Conservation (phyloP, 2,888 invertebrate genomes). For the Cactoblastis cactorum region DNA sequence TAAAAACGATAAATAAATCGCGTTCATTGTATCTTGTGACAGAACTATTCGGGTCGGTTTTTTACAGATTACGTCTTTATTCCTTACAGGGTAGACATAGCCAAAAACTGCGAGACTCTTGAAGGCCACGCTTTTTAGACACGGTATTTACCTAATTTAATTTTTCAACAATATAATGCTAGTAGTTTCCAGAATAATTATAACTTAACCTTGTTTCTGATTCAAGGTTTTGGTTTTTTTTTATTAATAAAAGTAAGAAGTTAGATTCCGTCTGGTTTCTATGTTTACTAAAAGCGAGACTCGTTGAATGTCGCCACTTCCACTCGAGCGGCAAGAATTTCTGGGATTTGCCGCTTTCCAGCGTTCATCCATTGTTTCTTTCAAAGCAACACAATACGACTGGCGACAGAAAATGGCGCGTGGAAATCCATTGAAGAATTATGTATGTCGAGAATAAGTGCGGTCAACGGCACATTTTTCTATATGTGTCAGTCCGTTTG, state of each 20-base stretch:
- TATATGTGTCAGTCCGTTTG: neutral
- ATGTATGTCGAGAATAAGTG: neutral
- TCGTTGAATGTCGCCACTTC: neutral
- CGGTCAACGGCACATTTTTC: neutral
- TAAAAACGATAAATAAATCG: too few relatives aligned
- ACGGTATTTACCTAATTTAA: too few relatives aligned
- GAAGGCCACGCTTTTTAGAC: too few relatives aligned
- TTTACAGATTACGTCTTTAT: too few relatives aligned
- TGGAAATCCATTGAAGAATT: neutral
- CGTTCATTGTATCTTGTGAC: too few relatives aligned
- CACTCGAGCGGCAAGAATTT: neutral
- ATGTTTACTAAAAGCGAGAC: neutral
- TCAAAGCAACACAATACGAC: neutral
- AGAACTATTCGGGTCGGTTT: too few relatives aligned
- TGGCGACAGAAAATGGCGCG: neutral
- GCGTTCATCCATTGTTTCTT: neutral
- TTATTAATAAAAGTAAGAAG: neutral
- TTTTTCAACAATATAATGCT: too few relatives aligned
- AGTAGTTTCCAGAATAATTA: too few relatives aligned
- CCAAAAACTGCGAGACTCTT: too few relatives aligned
- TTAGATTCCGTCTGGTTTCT: neutral
- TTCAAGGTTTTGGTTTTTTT: too few relatives aligned
- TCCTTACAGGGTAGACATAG: too few relatives aligned
- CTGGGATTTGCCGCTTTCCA: conserved; percentile 2
- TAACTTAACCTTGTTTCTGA: too few relatives aligned